These are phyloP conservation scores for Perca flavescens DNA, from an alignment of 2,113 vertebrate genomes.

Conservation along the genomic window DNA sequence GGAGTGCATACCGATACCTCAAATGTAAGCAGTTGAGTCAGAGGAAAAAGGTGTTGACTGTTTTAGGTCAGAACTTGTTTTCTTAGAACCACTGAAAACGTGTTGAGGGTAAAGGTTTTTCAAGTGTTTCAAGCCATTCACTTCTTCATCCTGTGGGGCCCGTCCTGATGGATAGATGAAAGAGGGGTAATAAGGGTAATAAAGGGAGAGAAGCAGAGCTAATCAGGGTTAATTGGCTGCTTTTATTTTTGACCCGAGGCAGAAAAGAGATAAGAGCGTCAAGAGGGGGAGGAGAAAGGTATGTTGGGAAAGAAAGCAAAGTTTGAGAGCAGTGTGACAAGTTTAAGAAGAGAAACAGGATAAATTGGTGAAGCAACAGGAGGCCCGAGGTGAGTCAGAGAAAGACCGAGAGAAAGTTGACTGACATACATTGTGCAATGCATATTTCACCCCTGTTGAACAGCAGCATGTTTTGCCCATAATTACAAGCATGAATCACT, in stretches of 20 bases:
- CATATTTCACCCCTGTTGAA: constrained; percentile 83
- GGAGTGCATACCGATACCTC: constrained; percentile 30
- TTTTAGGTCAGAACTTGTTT: constrained; percentile 57
- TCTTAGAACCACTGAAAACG: constrained; percentile 21
- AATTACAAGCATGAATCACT: constrained; percentile 80
- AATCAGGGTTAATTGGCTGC: constrained; percentile 85
- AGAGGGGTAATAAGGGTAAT: constrained; percentile 35
- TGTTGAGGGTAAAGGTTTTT: constrained; percentile 55
- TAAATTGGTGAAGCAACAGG: constrained; percentile 35
- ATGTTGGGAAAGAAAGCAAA: constrained; percentile 31
- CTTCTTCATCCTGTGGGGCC: constrained; percentile 56
- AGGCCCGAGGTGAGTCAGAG: constrained; percentile 60
- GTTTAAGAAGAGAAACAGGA: constrained; percentile 28
- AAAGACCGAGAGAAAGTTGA: constrained; percentile 51
- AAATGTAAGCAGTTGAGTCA: constrained; percentile 56
- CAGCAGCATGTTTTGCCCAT: constrained; percentile 76
- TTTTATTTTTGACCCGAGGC: constrained; percentile 83
- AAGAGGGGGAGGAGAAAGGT: constrained; percentile 26
- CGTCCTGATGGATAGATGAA: constrained; percentile 53
- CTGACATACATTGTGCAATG: constrained; percentile 54
- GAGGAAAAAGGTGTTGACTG: constrained; percentile 57
- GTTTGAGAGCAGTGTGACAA: constrained; percentile 32
- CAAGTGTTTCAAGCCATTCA: constrained; percentile 39
- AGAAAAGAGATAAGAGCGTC: constrained; percentile 68
- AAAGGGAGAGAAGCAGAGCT: constrained; percentile 65